Conservation (phyloP, 2,113 vertebrate species). For the Anas platyrhynchos region DNA sequence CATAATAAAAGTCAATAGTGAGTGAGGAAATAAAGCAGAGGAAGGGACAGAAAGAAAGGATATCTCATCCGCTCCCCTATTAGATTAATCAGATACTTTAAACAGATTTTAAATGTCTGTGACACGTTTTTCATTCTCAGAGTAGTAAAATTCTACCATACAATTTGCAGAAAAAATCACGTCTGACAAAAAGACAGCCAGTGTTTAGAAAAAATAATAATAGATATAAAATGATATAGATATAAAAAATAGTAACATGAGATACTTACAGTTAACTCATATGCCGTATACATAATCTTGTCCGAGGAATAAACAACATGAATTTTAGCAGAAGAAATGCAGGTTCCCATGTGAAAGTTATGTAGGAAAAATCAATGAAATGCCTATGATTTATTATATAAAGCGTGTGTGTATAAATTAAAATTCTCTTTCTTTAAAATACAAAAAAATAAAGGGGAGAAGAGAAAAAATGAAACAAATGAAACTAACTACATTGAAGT, state of each 20-base stretch:
- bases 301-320: not conserved
- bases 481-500: not conserved
- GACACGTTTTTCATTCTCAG: not conserved
- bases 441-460: not conserved
- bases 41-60: not conserved
- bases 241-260: not conserved
- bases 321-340: not conserved
- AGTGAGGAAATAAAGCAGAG: not conserved
- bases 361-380: not conserved
- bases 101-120: slow-evolving; percentile 52
- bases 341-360: not conserved
- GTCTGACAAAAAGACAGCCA: not conserved
- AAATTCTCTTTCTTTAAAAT: not conserved
- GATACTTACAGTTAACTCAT: not conserved
- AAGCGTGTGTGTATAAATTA: not conserved
- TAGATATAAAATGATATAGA: too few species aligned
- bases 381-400: not conserved
- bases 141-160: slow-evolving; percentile 14
- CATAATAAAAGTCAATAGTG: not conserved
- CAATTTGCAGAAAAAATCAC: not conserved
- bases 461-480: not conserved
- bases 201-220: too few species aligned
- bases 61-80: not conserved
- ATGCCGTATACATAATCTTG: not conserved
- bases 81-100: slow-evolving; percentile 39